Base-by-base conservation (phyloP, 2,113 vertebrate species). In the Lepidothrix coronata region DNA sequence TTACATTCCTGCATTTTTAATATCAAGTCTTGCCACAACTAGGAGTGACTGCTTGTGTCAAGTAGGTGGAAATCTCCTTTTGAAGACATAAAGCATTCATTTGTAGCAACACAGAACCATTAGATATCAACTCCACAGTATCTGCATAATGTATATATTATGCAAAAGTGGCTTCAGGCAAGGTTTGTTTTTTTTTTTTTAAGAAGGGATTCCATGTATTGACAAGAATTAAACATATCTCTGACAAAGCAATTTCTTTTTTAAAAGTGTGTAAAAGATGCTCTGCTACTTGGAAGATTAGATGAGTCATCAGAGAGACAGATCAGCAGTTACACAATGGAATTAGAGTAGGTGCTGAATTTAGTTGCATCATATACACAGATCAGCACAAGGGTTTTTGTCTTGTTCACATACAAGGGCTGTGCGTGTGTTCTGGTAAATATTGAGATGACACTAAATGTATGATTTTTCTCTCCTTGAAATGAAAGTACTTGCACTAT, bases 201-300 rank as follows among this genome's bases (percentile, higher is more conserved):
- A 46, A 25, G 19, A 65, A 48, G 44, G 63, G 57, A 75, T 95
- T 90, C 46, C 12, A 44, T 25, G 39, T 59, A 59, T 62, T 28
- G 67, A 70, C 28, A 71, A 52, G n/a, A 67, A 72, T 20, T 74
- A 49, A 88, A 67, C 12, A 5, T 24, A 62, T 22, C 33, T 80
- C 65, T 93, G 79, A 95, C 44, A 89, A 72, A 84, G 57, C 41
- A 81, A 16, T 70, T 94, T 49, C 5, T 82, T 90, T 82, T 85
- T 70, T 4, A 12, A 51, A 57, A 23, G 30, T 37, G 51, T 48
- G 30, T 51, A 91, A 58, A 74, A 72, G 73, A 55, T 48, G 24
- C 31, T 86, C 3, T 52, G 44, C 0, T 5, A 33, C 59, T 74
- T 81, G 39, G 43, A 48, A 54, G 21, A 90, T 76, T 16, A 80